phyloP scores from a whole-genome alignment of 1,140 invertebrate species.

The Paracyclopina nana region DNA sequence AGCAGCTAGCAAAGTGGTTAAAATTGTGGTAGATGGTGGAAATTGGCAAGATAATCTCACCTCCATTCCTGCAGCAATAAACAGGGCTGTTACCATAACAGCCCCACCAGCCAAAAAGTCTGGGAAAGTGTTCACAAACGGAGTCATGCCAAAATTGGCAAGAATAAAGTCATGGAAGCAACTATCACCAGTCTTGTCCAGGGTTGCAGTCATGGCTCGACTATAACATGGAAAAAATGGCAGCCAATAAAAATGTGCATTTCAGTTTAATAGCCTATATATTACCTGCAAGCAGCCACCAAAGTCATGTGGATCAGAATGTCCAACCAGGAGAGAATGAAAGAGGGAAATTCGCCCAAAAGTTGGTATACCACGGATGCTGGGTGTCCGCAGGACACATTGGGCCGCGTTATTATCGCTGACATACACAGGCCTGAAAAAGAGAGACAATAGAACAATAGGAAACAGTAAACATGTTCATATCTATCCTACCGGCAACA shows the following conservation, averaged over 20 bases:
- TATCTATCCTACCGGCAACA: no score
- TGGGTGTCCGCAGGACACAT: no score
- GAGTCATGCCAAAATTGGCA: not conserved
- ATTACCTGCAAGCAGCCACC: not conserved
- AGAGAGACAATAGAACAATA: no score
- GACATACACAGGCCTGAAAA: no score
- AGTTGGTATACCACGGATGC: not conserved
- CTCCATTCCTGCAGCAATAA: not conserved
- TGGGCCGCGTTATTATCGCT: no score
- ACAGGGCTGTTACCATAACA: not conserved
- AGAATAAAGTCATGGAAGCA: not conserved
- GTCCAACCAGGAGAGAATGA: slow-evolving; percentile 2
- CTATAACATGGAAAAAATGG: not conserved
- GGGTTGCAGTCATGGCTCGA: not conserved
- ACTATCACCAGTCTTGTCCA: not conserved
- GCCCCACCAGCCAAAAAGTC: not conserved
- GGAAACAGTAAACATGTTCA: no score
- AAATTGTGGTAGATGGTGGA: no score
- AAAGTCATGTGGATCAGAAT: not conserved
- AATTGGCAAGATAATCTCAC: no score
- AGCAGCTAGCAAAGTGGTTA: no score
- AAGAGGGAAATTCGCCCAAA: not conserved
- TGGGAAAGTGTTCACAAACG: slow-evolving; percentile 1
- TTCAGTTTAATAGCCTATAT: not conserved
- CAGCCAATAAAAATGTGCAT: not conserved